phyloP scores from a whole-genome alignment of 1,140 invertebrate species.

The Leptinotarsa lineolata region DNA sequence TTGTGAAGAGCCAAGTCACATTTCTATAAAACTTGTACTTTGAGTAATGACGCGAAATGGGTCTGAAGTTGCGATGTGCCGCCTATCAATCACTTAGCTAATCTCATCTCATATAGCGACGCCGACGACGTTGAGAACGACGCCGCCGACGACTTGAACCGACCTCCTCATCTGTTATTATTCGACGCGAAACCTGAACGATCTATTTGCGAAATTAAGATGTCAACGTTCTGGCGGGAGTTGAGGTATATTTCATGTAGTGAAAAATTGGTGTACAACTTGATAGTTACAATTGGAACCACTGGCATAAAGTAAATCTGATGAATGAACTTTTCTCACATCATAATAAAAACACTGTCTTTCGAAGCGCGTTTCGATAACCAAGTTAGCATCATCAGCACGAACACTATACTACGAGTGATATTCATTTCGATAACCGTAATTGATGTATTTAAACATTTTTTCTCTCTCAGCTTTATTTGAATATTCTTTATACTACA shows the following conservation, averaged over 20 bases:
- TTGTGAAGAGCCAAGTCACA: constrained; percentile 6
- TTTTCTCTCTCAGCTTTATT: too few species aligned
- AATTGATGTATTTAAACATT: too few species aligned
- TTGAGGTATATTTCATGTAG: neutral
- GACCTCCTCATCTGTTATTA: constrained; percentile 21
- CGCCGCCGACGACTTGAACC: constrained; percentile 3
- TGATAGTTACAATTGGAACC: too few species aligned
- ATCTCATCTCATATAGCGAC: constrained; percentile 13
- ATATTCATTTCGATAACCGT: too few species aligned
- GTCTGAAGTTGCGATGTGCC: constrained; percentile 23
- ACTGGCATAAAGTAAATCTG: too few species aligned
- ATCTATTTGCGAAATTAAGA: constrained; percentile 18
- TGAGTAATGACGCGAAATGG: constrained; percentile 20
- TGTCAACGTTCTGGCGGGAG: neutral
- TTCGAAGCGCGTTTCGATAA: too few species aligned
- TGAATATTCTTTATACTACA: too few species aligned
- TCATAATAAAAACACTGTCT: too few species aligned
- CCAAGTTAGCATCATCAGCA: too few species aligned
- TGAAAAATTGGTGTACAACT: too few species aligned
- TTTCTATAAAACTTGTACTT: constrained; percentile 28
- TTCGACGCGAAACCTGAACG: constrained; percentile 7
- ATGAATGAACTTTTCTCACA: too few species aligned
- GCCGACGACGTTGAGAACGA: constrained; percentile 6
- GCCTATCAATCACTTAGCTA: constrained; percentile 27
- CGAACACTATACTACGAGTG: too few species aligned